Conservation (phyloP, 2,888 invertebrate species). For the Spatulosminthurus flaviceps region DNA sequence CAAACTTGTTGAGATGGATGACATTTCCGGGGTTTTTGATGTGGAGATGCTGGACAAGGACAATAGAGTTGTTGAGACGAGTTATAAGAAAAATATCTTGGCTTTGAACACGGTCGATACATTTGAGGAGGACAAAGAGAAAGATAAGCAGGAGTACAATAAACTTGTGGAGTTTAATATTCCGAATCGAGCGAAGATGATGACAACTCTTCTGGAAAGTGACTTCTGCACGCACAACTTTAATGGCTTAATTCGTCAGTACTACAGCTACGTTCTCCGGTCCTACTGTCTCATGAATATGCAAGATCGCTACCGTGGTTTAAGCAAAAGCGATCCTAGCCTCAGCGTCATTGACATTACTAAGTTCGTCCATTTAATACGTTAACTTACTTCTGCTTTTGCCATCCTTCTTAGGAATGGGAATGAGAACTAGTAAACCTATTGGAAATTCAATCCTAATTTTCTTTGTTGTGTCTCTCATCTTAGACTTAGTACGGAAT, state of each 20-base stretch:
- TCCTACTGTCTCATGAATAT: conserved; percentile 54
- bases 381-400: background rate
- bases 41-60: background rate
- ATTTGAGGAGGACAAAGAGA: background rate
- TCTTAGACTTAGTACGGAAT: background rate
- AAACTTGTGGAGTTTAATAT: conserved; percentile 52
- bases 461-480: too few relatives aligned
- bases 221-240: conserved; percentile 54
- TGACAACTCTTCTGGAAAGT: conserved; percentile 41
- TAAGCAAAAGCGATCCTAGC: conserved; percentile 40
- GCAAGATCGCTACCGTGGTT: conserved; percentile 56
- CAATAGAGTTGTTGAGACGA: too few relatives aligned
- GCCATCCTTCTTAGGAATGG: too few relatives aligned
- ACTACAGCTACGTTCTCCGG: conserved; percentile 54
- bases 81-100: too few relatives aligned
- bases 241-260: conserved; percentile 55
- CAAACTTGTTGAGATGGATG: background rate
- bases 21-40: background rate
- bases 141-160: conserved; percentile 38
- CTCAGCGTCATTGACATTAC: conserved; percentile 52
- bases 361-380: conserved; percentile 38
- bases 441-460: too few relatives aligned
- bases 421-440: too few relatives aligned
- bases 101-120: too few relatives aligned
- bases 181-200: conserved; percentile 47